Percentiles rank a stretch among this genome's conserved stretches.
Conservation (phyloP, 2,888 invertebrate species). For the Callyntrura sp. region DNA sequence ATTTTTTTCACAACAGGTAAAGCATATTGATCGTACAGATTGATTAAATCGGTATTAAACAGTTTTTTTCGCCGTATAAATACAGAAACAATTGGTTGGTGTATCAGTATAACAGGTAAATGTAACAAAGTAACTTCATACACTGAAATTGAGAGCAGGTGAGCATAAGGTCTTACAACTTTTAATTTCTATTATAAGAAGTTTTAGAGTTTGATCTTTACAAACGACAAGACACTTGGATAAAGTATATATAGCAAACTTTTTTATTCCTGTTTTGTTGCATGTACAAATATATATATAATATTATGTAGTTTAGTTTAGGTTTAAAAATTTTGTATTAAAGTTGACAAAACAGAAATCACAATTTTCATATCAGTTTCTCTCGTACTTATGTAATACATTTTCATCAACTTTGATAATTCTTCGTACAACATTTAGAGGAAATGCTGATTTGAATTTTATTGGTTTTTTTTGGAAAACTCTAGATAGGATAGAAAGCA, state of each 20-base stretch:
- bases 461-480: conserved; percentile 2
- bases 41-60: background rate
- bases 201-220: background rate
- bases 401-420: background rate
- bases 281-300: conserved; percentile 67
- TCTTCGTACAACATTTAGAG: background rate
- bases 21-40: background rate
- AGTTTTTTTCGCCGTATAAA: background rate
- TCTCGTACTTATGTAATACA: background rate
- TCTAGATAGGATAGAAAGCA: conserved; percentile 66
- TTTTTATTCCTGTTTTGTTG: background rate
- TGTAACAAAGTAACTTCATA: conserved; percentile 9
- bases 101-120: background rate
- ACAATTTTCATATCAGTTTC: conserved; percentile 69
- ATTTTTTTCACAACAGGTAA: background rate
- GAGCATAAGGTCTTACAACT: conserved; percentile 36
- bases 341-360: conserved; percentile 63
- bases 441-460: background rate
- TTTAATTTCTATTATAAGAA: conserved; percentile 4
- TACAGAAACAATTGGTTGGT: background rate
- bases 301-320: conserved; percentile 28
- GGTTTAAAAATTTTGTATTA: conserved; percentile 27
- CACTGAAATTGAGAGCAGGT: conserved; percentile 30
- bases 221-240: conserved; percentile 67
- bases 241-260: conserved; percentile 59